Evolutionary conservation across 2,113 vertebrate genomes (phyloP).

Genomic region (Cynocephalus volans): DNA sequence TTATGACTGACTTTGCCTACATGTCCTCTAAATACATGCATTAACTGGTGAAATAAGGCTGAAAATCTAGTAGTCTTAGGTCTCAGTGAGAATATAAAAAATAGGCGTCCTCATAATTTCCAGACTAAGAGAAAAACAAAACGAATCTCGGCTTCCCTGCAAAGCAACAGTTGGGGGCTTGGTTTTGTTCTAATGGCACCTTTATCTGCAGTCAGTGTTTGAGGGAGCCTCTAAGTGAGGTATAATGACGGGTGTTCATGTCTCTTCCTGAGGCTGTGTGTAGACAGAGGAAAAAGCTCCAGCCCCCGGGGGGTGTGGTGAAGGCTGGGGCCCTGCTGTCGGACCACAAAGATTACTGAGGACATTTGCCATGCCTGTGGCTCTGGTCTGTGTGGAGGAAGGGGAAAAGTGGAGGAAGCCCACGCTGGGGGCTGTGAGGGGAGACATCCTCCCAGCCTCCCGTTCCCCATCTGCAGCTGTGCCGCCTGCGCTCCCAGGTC

Average conservation of each 20-base stretch:
- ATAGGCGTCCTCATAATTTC: constrained; percentile 3
- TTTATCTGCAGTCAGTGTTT: constrained; percentile 62
- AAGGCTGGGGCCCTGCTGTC: constrained; percentile 78
- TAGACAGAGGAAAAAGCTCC: constrained; percentile 48
- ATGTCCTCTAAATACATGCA: neutral
- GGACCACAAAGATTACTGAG: constrained; percentile 77
- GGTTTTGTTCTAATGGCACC: constrained; percentile 68
- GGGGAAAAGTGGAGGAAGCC: neutral
- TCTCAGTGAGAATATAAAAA: neutral
- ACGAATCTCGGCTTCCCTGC: neutral
- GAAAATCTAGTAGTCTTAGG: neutral
- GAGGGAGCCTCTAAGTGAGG: constrained; percentile 63
- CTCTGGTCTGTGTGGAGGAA: constrained; percentile 50
- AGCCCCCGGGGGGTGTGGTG: constrained; percentile 72
- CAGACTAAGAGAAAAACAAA: neutral
- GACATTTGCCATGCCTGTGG: constrained; percentile 71
- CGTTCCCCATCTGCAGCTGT: neutral
- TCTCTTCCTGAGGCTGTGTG: constrained; percentile 52
- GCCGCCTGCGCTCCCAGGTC: neutral
- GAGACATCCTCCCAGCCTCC: neutral
- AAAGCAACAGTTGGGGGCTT: neutral
- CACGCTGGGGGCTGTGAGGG: neutral
- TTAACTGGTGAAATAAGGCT: neutral
- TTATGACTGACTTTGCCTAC: neutral
- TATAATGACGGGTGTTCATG: constrained; percentile 67